These are phyloP conservation scores for Microhierax caerulescens DNA, from an alignment of 2,797 vertebrate genomes.

Conservation along the genomic window DNA sequence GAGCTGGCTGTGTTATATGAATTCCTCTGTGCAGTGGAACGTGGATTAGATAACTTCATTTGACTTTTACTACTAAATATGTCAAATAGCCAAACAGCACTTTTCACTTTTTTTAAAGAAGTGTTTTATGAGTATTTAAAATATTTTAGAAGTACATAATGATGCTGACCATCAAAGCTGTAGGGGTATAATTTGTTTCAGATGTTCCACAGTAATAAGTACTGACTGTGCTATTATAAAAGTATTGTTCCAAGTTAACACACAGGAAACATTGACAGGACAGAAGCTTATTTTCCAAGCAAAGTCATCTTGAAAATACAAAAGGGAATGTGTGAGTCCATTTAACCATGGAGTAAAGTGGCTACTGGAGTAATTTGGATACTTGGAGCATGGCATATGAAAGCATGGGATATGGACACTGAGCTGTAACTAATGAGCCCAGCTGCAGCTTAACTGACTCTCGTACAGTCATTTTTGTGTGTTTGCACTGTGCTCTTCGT, in stretches of 20 bases:
- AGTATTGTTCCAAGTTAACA: conserved; percentile 11
- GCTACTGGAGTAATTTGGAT: neutral
- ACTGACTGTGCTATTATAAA: neutral
- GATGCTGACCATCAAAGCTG: neutral
- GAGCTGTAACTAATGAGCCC: neutral
- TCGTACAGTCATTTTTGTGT: neutral
- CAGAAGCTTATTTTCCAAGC: conserved; percentile 11
- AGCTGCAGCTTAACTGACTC: neutral
- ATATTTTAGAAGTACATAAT: neutral
- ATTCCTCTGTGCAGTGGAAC: neutral
- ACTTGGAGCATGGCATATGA: neutral
- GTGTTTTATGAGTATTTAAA: neutral
- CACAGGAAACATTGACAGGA: neutral
- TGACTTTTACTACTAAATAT: neutral
- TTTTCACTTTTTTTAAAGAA: neutral
- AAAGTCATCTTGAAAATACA: neutral
- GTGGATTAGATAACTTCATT: neutral
- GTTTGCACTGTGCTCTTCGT: neutral
- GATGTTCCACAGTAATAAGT: neutral
- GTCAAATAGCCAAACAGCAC: neutral
- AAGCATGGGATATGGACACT: neutral
- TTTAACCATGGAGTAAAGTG: neutral
- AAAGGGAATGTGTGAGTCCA: neutral
- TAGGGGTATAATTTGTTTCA: conserved; percentile 7
- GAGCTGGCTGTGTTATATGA: neutral